phyloP scores from a whole-genome alignment of 1,140 invertebrate species.

The Metaphire vulgaris region DNA sequence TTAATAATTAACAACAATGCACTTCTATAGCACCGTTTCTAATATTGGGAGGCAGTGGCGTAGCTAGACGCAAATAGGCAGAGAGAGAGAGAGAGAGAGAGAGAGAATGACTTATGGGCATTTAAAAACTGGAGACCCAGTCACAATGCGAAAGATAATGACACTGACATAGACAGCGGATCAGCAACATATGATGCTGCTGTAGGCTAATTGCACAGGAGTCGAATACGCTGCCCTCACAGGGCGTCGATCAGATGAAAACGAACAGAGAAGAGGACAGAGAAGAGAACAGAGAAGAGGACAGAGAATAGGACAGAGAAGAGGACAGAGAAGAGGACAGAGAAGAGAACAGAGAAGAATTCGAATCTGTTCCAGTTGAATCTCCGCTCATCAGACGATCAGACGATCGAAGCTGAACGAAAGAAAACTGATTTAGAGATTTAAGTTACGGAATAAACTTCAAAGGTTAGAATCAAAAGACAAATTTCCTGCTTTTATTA shows the following conservation, averaged over 20 bases:
- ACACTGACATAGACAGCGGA: background rate
- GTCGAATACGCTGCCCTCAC: background rate
- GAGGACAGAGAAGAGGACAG: background rate
- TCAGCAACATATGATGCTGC: background rate
- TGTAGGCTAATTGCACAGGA: background rate
- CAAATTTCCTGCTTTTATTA: too few relatives aligned
- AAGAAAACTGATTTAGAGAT: too few relatives aligned
- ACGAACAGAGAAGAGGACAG: background rate
- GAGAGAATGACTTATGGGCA: background rate
- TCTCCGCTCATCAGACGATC: too few relatives aligned
- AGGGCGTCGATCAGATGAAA: background rate
- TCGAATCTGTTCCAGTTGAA: background rate
- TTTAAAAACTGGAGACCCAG: too few relatives aligned
- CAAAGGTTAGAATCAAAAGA: too few relatives aligned
- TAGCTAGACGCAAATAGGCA: background rate
- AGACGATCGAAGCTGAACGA: too few relatives aligned
- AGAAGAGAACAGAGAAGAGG: background rate
- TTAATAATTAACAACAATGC: too few relatives aligned
- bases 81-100: background rate
- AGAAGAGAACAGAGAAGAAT: background rate
- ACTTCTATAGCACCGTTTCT: too few relatives aligned
- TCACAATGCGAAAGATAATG: too few relatives aligned
- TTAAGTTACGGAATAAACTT: too few relatives aligned
- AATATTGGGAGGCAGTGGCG: background rate
- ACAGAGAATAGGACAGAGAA: background rate